Base-by-base conservation (phyloP, 2,888 invertebrate genomes). In the Drosophila quinaria region DNA sequence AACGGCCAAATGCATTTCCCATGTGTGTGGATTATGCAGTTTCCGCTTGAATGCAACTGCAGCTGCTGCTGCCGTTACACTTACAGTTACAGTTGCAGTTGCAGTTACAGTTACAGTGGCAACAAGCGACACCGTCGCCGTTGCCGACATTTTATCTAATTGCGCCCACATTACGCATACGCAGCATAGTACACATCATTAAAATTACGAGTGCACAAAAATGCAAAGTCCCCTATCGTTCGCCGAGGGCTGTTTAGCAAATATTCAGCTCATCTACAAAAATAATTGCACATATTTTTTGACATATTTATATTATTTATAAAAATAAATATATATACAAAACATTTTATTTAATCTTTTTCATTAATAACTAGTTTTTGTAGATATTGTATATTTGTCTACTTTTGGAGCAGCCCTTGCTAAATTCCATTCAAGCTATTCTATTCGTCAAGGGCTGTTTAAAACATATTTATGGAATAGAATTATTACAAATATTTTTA, bases 1-100 rank as follows among this genome's bases (percentile, higher is more conserved):
- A 88, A 82, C 89, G 87, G 87, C 79, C 89, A 82, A 85, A 76
- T 86, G 86, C 86, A 89, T 87, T 86, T 86, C 80, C 80, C 81
- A 81, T 83, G 73, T 76, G 84, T 78, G 84, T 83, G 87, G 89
- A 84, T 89, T 89, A 88, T 84, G 81, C 86, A 84, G 87, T 89
- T 90, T 89, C 89, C 89, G 84, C 79, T 90, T 77, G 73, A 88
- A 84, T 87, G 90, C 82, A 81, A 80, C 66, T 73, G 88, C 86
- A 76, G 63, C 68, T 76, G 59, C 62, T 60, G 47, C 19, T 11
- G 58, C 46, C 22, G 47, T 31, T 11, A 42, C 62, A 19, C 55
- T 37, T 49, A 63, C 68, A 65, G 51, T 37, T 71, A 49, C 47
- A 41, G 47, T 3, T 58, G n/a, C 54, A 31, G 51, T 11, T 49